A percentile compares a stretch with the other conserved stretches of the same genome.
phyloP scores from a whole-genome alignment of 1,140 invertebrate species.

The Zaprionus nigranus region DNA sequence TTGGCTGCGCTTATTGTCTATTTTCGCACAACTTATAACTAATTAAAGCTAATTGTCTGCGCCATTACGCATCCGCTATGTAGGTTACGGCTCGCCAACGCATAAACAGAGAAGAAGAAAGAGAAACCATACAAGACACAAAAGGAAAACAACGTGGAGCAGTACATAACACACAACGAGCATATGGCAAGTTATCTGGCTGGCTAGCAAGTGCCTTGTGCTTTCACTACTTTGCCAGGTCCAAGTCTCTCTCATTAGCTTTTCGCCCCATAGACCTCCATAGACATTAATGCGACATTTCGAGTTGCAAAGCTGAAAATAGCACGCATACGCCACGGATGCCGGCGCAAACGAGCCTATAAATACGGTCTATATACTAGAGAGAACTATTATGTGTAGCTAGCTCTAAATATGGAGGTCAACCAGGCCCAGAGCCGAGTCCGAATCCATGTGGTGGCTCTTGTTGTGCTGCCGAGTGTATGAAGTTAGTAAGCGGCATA shows the following conservation, averaged over 20 bases:
- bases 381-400: constrained; percentile 16
- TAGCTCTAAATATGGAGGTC: constrained; percentile 45
- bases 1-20: constrained; percentile 2
- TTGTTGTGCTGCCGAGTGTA: constrained; percentile 13
- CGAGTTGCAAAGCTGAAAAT: constrained; percentile 68
- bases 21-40: not conserved
- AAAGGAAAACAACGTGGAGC: constrained; percentile 26
- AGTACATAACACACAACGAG: not conserved
- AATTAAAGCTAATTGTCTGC: constrained; percentile 30
- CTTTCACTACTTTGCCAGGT: constrained; percentile 16
- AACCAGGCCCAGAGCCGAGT: constrained; percentile 29
- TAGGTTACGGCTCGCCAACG: constrained; percentile 16
- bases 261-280: not conserved
- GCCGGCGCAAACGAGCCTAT: constrained; percentile 43
- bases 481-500: constrained; percentile 80
- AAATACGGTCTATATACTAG: constrained; percentile 40
- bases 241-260: constrained; percentile 39
- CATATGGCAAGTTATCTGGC: constrained; percentile 30
- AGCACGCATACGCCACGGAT: constrained; percentile 81
- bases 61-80: constrained; percentile 43
- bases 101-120: constrained; percentile 25
- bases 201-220: constrained; percentile 12
- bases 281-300: constrained; percentile 68
- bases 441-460: not conserved
- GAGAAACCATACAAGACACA: constrained; percentile 36